These are phyloP conservation scores for Mya arenaria DNA, from an alignment of 1,140 invertebrate species.

Conservation along the genomic window DNA sequence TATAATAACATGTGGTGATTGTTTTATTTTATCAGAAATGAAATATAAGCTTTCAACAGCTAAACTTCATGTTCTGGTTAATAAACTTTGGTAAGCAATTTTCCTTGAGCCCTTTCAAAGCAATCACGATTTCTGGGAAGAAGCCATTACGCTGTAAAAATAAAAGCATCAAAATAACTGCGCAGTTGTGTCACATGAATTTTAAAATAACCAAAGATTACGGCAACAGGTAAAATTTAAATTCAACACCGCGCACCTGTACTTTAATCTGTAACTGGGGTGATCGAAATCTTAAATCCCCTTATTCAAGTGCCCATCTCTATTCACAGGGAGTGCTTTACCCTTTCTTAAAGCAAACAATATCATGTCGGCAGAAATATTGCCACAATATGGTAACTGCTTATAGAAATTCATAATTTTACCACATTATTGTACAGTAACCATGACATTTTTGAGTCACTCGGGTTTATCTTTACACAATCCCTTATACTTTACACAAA, in stretches of 20 bases:
- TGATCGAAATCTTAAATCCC: background rate
- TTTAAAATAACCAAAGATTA: too few relatives aligned
- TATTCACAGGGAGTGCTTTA: background rate
- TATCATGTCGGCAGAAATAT: background rate
- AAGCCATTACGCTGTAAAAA: background rate
- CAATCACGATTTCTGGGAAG: too few relatives aligned
- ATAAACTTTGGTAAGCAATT: too few relatives aligned
- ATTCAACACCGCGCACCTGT: too few relatives aligned
- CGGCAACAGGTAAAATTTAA: too few relatives aligned
- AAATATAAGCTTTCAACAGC: too few relatives aligned
- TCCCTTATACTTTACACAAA: constrained; percentile 11
- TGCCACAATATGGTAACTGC: background rate
- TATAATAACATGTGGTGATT: too few relatives aligned
- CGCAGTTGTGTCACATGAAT: background rate
- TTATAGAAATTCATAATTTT: background rate
- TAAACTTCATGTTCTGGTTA: too few relatives aligned
- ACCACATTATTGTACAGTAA: background rate
- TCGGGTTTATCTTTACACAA: constrained; percentile 45
- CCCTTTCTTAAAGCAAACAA: background rate
- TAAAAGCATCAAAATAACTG: background rate
- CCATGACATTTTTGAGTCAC: constrained; percentile 28
- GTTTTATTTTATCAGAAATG: too few relatives aligned
- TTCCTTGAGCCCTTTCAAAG: too few relatives aligned
- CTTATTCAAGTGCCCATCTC: background rate
- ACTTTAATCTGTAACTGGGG: background rate